These are phyloP conservation scores for Atlantisia rogersi DNA, from an alignment of 2,113 vertebrate species.

Conservation along the genomic window DNA sequence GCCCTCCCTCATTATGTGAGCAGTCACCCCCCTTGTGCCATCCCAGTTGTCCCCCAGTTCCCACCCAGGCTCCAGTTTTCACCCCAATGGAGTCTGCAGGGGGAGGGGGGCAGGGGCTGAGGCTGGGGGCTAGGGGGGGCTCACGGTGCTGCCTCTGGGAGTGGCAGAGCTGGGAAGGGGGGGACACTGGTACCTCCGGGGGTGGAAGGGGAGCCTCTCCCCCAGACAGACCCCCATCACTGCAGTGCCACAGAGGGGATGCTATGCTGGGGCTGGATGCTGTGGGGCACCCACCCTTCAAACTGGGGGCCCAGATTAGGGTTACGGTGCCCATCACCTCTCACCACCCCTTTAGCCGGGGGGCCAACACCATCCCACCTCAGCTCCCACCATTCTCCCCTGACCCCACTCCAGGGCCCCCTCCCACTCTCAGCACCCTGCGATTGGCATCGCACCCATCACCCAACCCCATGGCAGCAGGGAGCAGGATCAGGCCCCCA, in stretches of 20 bases:
- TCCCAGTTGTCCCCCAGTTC: neutral
- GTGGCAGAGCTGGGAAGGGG: neutral
- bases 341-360: neutral
- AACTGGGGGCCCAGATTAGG: neutral
- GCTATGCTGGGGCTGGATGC: neutral
- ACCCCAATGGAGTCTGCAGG: neutral
- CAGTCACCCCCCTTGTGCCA: neutral
- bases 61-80: neutral
- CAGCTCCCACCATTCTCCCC: neutral
- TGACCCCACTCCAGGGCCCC: neutral
- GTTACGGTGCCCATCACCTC: neutral
- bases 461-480: rapidly evolving
- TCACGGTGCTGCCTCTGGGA: neutral
- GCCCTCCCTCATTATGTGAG: neutral
- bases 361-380: neutral
- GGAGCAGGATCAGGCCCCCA: neutral
- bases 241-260: neutral
- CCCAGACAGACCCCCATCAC: neutral
- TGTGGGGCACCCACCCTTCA: neutral
- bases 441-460: neutral
- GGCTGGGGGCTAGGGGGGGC: rapidly evolving
- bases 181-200: neutral
- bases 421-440: neutral
- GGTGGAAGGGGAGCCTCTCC: neutral
- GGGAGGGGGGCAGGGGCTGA: neutral